Percentiles rank a stretch among this genome's conserved stretches.
These are phyloP conservation scores for Hexactinellida sp. DNA, from an alignment of 37 sponge, comb jelly and placozoan genomes.

Conservation along the genomic window DNA sequence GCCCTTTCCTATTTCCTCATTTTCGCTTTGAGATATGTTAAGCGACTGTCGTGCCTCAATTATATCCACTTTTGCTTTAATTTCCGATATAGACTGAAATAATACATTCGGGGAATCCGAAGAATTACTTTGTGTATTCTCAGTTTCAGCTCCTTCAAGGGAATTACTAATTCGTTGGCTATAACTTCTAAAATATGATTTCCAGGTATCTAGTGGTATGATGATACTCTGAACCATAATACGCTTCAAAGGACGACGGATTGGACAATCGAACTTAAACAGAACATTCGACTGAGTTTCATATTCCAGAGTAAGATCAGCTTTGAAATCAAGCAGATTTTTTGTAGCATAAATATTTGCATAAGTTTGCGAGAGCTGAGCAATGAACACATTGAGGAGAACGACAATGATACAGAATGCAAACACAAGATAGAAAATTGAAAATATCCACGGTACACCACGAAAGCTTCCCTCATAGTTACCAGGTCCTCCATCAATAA, in stretches of 20 bases:
- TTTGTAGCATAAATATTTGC: neutral
- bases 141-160: neutral
- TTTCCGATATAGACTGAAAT: too few species aligned
- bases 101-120: too few species aligned
- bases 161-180: neutral
- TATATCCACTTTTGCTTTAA: neutral
- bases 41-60: neutral
- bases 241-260: neutral
- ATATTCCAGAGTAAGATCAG: neutral
- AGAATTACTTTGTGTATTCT: too few species aligned
- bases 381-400: neutral
- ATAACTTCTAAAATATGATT: neutral
- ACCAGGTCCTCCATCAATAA: neutral
- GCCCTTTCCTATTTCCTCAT: neutral
- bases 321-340: neutral
- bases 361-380: neutral
- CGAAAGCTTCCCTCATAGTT: constrained; percentile 1
- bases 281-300: neutral
- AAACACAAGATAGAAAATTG: neutral
- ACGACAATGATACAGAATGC: neutral
- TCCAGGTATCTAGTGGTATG: neutral
- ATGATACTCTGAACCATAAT: neutral
- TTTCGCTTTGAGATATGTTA: neutral
- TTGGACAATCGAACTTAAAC: neutral
- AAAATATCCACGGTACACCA: neutral